Evolutionary conservation across 2,888 invertebrate genomes (phyloP), one percentile per base, ranked within the genome.

Genomic region (Pachycephus smyrnensis): DNA sequence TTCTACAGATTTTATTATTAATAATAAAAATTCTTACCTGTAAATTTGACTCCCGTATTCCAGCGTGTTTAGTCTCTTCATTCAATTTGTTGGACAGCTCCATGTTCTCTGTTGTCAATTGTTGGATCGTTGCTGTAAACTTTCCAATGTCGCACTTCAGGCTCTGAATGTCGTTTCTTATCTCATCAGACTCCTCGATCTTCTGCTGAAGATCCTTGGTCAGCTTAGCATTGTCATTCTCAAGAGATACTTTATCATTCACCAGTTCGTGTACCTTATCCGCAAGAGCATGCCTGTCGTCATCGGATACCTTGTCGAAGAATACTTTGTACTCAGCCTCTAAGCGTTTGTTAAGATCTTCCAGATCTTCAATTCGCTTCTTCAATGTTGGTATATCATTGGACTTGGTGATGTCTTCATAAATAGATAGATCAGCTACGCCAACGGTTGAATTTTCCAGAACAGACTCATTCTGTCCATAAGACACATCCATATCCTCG

Each of bases 61-160:
- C 79, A 12, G 83, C 81, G 4, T 80, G 82, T 32, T 85, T 83
- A 69, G 84, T 86, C 32, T 89, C 87, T 1, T 79, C 78, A 1
- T 78, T 82, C 30, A 91, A 84, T 80, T 88, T 88, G 23, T 75
- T 84, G 4, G 86, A 82, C 76, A 90, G 79, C 12, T 89, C 88
- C 73, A 84, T 84, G 80, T 91, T 91, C 80, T 91, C 91, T 3
- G 80, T 85, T 1, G 86, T 90, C 30, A 91, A 80, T 23, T 85
- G 71, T 73, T 80, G 79, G 75, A 91, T 83, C 1, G 89, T 89
- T 77, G 87, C 78, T 33, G 89, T 81, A 12, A 91, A 81, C 31
- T 84, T 83, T 71, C 86, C 84, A 35, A 90, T 87, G 32, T 84
- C 87, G 15, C 82, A 77, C 79, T 86, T 90, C n/a, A 91, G 82